Evolutionary conservation across 2,888 invertebrate species (phyloP).

Genomic region (Drepanosiphum platanoidis): DNA sequence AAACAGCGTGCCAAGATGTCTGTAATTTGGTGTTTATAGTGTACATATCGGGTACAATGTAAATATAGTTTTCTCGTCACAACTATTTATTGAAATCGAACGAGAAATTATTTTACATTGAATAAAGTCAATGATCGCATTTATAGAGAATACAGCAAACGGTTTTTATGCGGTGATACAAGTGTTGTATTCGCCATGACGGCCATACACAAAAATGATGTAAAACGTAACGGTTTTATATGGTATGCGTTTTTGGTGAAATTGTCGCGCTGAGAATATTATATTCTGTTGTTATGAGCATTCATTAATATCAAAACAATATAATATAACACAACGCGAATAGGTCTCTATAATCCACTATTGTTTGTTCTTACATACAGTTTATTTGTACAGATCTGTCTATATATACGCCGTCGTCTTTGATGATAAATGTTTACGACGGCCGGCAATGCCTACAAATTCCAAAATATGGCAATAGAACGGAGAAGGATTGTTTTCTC

Average conservation of each 20-base stretch:
- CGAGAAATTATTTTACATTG: not conserved
- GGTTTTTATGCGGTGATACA: not conserved
- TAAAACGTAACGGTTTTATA: not conserved
- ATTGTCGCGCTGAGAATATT: not conserved
- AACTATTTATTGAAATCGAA: not conserved
- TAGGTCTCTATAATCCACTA: not conserved
- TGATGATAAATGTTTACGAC: not conserved
- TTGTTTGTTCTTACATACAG: not conserved
- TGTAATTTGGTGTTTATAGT: not conserved
- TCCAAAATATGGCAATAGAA: not conserved
- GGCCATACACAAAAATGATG: not conserved
- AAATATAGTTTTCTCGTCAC: not conserved
- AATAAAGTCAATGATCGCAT: not conserved
- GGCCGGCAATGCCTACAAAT: not conserved
- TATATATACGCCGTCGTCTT: not conserved
- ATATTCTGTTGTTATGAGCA: not conserved
- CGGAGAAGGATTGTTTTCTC: not conserved
- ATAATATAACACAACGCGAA: not conserved
- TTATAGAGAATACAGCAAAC: not conserved
- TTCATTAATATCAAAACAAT: conserved; percentile 5
- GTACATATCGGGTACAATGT: not conserved
- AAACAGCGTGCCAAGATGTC: not conserved
- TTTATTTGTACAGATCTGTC: not conserved
- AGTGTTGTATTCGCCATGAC: not conserved
- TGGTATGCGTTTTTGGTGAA: not conserved